Evolutionary conservation across 1,140 invertebrate genomes (phyloP), one percentile per base, ranked within the genome.

Genomic region (Magallana ariakensis): DNA sequence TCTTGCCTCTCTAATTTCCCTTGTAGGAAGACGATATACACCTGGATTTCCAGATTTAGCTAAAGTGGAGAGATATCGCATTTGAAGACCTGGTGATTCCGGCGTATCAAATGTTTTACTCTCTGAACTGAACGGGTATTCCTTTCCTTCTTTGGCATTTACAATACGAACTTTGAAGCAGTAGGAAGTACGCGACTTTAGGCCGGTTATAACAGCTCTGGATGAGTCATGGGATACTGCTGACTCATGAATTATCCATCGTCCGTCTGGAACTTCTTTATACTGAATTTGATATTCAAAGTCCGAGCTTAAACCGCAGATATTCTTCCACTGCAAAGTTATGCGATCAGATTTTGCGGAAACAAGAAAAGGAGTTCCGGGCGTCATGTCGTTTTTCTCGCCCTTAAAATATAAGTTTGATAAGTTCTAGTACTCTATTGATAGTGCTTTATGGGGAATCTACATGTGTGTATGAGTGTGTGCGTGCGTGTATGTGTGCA

Each of bases 41-140:
- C 56, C 22, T 7, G 80, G 70, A 58, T 58, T 80, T 15, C 56
- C 56, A 11, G 80, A 0, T 22, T 58, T 55, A 13, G 75, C 54
- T 22, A 55, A 13, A 54, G 53, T 83, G 0, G 83, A 82, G 3
- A 5, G 9, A 54, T 83, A 33, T 53, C 15, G 56, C 53, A 85
- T 82, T 55, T 26, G 46, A 7, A 56, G n/a, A 16, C 58, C 84
- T 9, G 56, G n/a, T 22, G 84, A 85, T 10, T 83, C 55, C n/a
- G 56, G 54, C n/a, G 87, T 88, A 19, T 75, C 54, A 11, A 88
- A 70, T 10, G 11, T 2, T 13, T 80, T 53, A 83, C 87, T 88
- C 7, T 81, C 84, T 7, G 9, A 2, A 83, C 87, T 85, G 46
- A 85, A 88, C 7, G 75, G 57, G 22, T 84, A 60, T 70, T 85